These are phyloP conservation scores for Astyanax mexicanus DNA, from an alignment of 2,797 vertebrate species.

Conservation along the genomic window DNA sequence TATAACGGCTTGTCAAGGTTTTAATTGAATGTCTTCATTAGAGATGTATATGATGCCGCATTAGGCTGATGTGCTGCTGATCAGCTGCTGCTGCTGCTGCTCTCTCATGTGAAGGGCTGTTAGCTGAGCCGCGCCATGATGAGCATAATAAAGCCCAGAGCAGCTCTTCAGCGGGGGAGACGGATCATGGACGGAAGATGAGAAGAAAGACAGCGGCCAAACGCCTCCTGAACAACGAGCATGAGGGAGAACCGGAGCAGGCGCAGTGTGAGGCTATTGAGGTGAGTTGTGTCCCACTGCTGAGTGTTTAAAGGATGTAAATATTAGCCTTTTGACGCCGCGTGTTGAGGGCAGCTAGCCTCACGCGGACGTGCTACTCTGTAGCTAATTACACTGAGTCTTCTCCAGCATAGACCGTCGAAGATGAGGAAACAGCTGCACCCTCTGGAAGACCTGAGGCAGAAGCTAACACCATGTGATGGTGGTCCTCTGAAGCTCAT, in stretches of 20 bases:
- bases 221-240: conserved; percentile 51
- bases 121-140: conserved; percentile 45
- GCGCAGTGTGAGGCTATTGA: conserved; percentile 45
- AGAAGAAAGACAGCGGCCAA: conserved; percentile 62
- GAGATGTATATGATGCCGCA: not conserved
- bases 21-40: too few species aligned
- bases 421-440: conserved; percentile 60
- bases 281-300: conserved; percentile 39
- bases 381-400: conserved; percentile 57
- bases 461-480: conserved; percentile 52
- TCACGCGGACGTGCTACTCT: conserved; percentile 17
- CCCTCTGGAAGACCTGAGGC: conserved; percentile 49
- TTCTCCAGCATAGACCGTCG: conserved; percentile 58
- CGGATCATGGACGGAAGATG: conserved; percentile 59
- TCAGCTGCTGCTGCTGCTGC: too few species aligned
- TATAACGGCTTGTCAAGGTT: too few species aligned
- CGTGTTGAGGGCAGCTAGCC: not conserved
- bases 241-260: conserved; percentile 53
- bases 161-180: conserved; percentile 38
- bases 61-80: not conserved
- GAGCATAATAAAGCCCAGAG: conserved; percentile 46
- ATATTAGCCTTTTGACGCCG: conserved; percentile 30
- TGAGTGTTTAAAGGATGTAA: conserved; percentile 57
- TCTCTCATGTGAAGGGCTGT: conserved; percentile 44
- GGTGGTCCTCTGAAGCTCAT: conserved; percentile 56